These are phyloP conservation scores for Electrophaes corylata DNA, from an alignment of 2,888 invertebrate genomes.

Conservation along the genomic window DNA sequence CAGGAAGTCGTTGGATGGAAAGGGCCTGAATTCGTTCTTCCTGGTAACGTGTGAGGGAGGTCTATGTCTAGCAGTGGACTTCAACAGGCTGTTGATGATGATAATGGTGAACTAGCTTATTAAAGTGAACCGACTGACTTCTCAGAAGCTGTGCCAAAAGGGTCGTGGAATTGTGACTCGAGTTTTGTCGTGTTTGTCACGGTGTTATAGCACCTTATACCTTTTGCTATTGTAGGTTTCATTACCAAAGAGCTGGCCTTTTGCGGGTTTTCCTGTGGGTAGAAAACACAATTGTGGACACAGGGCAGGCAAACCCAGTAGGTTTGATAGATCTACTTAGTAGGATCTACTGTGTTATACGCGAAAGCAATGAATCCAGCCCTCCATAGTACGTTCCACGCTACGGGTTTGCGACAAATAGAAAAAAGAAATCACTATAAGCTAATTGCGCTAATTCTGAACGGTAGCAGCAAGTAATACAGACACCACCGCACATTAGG, in stretches of 20 bases:
- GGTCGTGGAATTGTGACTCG: slow-evolving; percentile 5
- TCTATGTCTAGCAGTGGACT: too few species aligned
- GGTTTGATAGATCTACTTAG: not conserved
- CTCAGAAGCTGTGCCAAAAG: slow-evolving; percentile 6
- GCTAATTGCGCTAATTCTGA: too few species aligned
- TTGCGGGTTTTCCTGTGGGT: not conserved
- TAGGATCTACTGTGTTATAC: not conserved
- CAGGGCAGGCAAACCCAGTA: not conserved
- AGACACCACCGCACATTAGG: too few species aligned
- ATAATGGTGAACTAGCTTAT: not conserved
- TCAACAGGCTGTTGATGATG: too few species aligned
- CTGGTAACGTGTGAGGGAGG: too few species aligned
- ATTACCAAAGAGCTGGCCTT: slow-evolving; percentile 14
- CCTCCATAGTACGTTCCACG: too few species aligned
- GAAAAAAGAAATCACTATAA: too few species aligned
- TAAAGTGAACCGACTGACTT: not conserved
- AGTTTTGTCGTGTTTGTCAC: slow-evolving; percentile 6
- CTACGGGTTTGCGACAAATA: too few species aligned
- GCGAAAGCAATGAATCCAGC: not conserved
- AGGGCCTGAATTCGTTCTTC: too few species aligned
- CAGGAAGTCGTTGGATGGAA: too few species aligned
- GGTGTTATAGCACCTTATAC: slow-evolving; percentile 2
- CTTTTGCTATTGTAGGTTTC: slow-evolving; percentile 18
- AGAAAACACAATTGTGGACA: not conserved
- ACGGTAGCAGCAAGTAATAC: too few species aligned